phyloP scores from a whole-genome alignment of 2,113 vertebrate genomes.

The Taurulus bubalis region DNA sequence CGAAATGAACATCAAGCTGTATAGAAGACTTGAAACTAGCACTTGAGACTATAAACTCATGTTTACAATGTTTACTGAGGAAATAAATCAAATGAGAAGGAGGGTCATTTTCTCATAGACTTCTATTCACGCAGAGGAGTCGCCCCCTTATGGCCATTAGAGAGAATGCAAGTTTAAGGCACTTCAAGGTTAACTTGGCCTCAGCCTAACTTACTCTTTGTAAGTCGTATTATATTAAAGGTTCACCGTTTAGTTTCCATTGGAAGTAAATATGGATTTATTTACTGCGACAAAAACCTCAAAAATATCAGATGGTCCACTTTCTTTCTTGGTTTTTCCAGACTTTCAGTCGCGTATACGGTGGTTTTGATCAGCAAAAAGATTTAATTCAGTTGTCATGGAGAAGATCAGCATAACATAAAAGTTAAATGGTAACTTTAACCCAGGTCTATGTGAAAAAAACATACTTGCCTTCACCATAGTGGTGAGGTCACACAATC shows the following conservation, averaged over 20 bases:
- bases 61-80: neutral
- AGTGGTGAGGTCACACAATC: too few species aligned
- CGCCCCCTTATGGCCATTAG: neutral
- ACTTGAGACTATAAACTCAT: neutral
- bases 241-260: neutral
- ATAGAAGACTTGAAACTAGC: neutral
- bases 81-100: neutral
- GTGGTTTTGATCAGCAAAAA: too few species aligned
- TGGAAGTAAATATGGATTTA: neutral
- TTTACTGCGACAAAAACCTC: neutral
- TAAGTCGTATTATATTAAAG: neutral
- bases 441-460: too few species aligned
- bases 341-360: too few species aligned
- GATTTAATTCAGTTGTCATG: too few species aligned
- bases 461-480: too few species aligned
- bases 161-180: neutral
- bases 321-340: neutral
- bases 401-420: too few species aligned
- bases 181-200: neutral
- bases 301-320: neutral
- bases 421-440: too few species aligned
- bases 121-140: neutral
- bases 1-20: neutral
- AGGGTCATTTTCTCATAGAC: neutral
- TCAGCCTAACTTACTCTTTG: neutral